A percentile compares a stretch with the other conserved stretches of the same genome.
phyloP scores from a whole-genome alignment of 2,888 invertebrate genomes.

The Clanis bilineata region DNA sequence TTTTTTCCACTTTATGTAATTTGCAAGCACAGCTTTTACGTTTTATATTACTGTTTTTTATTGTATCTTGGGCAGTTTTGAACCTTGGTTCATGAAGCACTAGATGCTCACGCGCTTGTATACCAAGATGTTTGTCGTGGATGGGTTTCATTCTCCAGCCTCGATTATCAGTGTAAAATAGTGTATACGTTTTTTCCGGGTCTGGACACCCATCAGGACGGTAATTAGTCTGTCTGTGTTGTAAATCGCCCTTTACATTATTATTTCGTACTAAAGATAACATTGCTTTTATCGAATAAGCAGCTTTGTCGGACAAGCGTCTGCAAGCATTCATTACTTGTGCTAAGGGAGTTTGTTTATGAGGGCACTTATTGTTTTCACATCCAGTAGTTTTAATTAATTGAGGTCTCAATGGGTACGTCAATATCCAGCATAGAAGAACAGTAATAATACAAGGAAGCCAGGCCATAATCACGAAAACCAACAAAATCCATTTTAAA shows the following conservation, averaged over 20 bases:
- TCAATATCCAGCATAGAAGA: slow-evolving; percentile 41
- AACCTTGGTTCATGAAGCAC: background rate
- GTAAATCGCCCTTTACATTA: background rate
- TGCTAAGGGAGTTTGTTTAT: background rate
- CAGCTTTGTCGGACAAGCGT: slow-evolving; percentile 22
- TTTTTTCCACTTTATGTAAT: background rate
- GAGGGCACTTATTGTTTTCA: slow-evolving; percentile 9
- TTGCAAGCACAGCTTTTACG: background rate
- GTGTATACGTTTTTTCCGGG: slow-evolving; percentile 38
- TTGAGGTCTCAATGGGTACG: slow-evolving; percentile 38
- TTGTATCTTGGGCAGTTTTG: background rate
- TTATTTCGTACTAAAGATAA: slow-evolving; percentile 25
- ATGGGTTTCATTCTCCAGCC: slow-evolving; percentile 52
- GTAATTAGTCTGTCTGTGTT: background rate
- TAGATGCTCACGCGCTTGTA: background rate
- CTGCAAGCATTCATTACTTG: slow-evolving; percentile 24
- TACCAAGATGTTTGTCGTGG: slow-evolving; percentile 16
- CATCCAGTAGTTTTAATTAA: slow-evolving; percentile 19
- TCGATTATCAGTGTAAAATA: slow-evolving; percentile 37
- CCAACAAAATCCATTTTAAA: slow-evolving; percentile 37
- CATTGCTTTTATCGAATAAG: slow-evolving; percentile 20
- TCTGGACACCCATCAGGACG: slow-evolving; percentile 30
- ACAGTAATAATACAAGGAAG: slow-evolving; percentile 47
- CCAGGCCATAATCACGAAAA: slow-evolving; percentile 44
- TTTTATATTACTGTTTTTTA: background rate